Conservation (phyloP, 2,113 vertebrate species). For the Hydrolagus affinis region DNA sequence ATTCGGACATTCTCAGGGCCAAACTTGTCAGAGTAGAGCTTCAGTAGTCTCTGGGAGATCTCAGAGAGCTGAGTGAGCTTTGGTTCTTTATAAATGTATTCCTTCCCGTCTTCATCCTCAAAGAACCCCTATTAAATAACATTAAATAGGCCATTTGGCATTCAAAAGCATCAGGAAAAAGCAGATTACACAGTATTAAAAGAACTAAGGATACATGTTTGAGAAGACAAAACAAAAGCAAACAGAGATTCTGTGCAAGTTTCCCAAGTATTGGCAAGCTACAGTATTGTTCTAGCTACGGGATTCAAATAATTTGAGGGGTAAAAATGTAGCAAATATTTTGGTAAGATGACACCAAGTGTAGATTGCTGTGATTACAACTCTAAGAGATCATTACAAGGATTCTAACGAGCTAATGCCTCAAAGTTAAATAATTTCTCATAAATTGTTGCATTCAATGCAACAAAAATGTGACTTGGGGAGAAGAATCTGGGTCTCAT, state of each 20-base stretch:
- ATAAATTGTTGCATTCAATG: too few relatives aligned
- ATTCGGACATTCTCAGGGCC: conserved; percentile 95
- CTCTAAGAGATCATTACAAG: neutral
- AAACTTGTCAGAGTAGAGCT: conserved; percentile 96
- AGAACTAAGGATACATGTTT: neutral
- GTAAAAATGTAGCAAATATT: neutral
- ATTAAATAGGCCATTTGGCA: conserved; percentile 33
- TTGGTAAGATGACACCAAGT: too few relatives aligned
- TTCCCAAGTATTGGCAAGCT: neutral
- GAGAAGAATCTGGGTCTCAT: conserved; percentile 22
- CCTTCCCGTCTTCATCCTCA: conserved; percentile 96
- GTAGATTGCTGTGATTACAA: neutral
- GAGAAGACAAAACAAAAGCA: neutral
- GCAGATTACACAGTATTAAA: too few relatives aligned
- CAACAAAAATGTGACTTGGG: neutral
- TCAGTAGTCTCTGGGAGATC: conserved; percentile 90
- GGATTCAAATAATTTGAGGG: neutral
- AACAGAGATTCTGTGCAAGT: neutral
- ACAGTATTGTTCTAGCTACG: too few relatives aligned
- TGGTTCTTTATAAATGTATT: conserved; percentile 97
- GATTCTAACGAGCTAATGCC: neutral
- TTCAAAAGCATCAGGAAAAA: neutral
- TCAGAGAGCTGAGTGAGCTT: conserved; percentile 92
- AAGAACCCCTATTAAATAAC: conserved; percentile 73
- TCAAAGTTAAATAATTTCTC: neutral